Conservation (phyloP, 2,113 vertebrate species). For the Bujurquina vittata region DNA sequence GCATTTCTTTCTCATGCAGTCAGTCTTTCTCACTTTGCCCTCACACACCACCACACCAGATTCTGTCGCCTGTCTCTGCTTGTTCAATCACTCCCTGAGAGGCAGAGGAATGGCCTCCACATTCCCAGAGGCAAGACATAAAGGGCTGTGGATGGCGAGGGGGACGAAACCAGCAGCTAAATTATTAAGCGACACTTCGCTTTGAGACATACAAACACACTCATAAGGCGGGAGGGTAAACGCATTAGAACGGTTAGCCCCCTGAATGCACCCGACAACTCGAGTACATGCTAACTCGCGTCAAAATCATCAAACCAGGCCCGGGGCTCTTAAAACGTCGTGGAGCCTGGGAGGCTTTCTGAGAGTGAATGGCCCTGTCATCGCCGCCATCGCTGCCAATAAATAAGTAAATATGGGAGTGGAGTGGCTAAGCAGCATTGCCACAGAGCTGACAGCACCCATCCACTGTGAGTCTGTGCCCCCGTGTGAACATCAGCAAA, state of each 20-base stretch:
- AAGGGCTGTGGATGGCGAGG: slow-evolving; percentile 64
- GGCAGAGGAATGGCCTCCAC: slow-evolving; percentile 53
- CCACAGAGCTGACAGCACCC: slow-evolving; percentile 64
- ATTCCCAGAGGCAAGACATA: slow-evolving; percentile 77
- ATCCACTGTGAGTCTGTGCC: slow-evolving; percentile 22
- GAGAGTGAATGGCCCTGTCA: slow-evolving; percentile 78
- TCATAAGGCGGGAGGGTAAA: slow-evolving; percentile 62
- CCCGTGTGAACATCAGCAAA: slow-evolving; percentile 52
- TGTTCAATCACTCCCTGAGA: slow-evolving; percentile 66
- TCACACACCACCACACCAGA: slow-evolving; percentile 44
- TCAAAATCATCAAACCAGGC: slow-evolving; percentile 77
- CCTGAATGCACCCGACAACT: slow-evolving; percentile 81
- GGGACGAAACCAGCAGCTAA: slow-evolving; percentile 74
- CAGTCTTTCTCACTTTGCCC: slow-evolving; percentile 49
- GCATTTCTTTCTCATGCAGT: slow-evolving; percentile 27
- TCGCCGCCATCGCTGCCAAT: slow-evolving; percentile 70
- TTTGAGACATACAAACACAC: slow-evolving; percentile 56
- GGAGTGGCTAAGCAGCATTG: slow-evolving; percentile 48
- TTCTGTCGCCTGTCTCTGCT: slow-evolving; percentile 72
- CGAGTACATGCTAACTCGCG: slow-evolving; percentile 71
- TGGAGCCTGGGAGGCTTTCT: slow-evolving; percentile 66
- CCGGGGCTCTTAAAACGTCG: slow-evolving; percentile 72
- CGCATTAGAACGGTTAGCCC: slow-evolving; percentile 80
- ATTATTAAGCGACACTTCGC: slow-evolving; percentile 78
- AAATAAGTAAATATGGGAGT: slow-evolving; percentile 77